Conservation (phyloP, 2,797 vertebrate species). For the Pogoniulus pusillus region DNA sequence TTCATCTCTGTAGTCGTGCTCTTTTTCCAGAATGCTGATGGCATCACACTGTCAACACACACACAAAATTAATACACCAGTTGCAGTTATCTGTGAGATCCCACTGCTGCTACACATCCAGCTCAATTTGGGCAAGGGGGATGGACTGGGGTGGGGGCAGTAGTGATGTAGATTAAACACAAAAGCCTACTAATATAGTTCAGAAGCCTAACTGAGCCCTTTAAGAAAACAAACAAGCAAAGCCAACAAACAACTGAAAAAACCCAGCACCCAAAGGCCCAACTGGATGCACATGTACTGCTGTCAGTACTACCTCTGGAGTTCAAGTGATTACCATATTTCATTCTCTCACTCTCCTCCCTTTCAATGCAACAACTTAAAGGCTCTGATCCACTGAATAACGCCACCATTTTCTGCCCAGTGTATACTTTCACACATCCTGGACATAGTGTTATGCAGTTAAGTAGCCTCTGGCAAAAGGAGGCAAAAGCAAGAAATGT, state of each 20-base stretch:
- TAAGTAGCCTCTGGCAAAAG: neutral
- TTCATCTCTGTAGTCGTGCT: constrained; percentile 98
- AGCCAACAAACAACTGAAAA: too few species aligned
- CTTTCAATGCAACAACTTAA: neutral
- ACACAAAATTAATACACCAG: neutral
- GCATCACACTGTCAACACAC: constrained; percentile 89
- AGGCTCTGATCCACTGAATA: neutral
- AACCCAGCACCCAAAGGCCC: too few species aligned
- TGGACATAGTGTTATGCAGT: neutral
- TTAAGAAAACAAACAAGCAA: too few species aligned
- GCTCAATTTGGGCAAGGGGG: neutral
- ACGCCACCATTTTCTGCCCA: neutral
- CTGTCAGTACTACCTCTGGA: neutral
- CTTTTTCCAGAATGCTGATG: constrained; percentile 96
- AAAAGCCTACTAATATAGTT: neutral
- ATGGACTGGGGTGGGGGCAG: neutral
- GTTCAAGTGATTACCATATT: neutral
- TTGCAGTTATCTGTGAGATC: neutral
- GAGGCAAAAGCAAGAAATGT: constrained; percentile 8
- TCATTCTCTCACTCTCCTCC: neutral
- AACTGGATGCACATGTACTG: neutral
- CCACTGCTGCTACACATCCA: neutral
- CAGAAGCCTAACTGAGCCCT: neutral
- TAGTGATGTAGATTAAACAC: neutral
- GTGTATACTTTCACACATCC: neutral